Evolutionary conservation across 2,888 invertebrate species (phyloP).

Genomic region (Amphipoea lucens): DNA sequence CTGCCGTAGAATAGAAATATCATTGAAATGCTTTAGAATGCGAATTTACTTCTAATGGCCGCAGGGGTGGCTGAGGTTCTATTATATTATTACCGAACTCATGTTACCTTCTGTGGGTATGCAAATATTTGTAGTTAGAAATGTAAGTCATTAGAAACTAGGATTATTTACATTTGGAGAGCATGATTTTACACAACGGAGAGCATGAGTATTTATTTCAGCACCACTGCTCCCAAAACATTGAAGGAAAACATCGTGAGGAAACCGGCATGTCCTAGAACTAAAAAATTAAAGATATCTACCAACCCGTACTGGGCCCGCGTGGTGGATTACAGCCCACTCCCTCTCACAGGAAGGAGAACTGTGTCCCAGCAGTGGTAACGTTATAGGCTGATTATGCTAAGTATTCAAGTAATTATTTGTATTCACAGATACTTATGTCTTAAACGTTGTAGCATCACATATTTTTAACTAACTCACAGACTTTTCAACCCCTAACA

Average conservation of each 20-base stretch:
- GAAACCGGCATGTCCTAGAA: no score
- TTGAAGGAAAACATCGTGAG: not conserved
- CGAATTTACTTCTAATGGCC: conserved; percentile 18
- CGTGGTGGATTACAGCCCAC: no score
- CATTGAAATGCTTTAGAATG: conserved; percentile 30
- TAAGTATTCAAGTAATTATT: no score
- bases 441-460: not conserved
- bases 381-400: no score
- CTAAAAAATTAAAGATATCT: no score
- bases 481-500: no score
- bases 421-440: not conserved
- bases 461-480: not conserved
- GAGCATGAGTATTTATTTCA: not conserved
- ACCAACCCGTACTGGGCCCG: no score
- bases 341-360: no score
- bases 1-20: conserved; percentile 47
- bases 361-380: no score
- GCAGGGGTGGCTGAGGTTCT: conserved; percentile 2
- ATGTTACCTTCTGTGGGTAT: not conserved
- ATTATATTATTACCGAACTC: not conserved
- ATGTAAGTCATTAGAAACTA: not conserved
- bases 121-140: not conserved
- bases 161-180: not conserved
- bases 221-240: not conserved
- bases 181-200: not conserved